Evolutionary conservation across 2,888 invertebrate species (phyloP).

Genomic region (Norana najaformis): DNA sequence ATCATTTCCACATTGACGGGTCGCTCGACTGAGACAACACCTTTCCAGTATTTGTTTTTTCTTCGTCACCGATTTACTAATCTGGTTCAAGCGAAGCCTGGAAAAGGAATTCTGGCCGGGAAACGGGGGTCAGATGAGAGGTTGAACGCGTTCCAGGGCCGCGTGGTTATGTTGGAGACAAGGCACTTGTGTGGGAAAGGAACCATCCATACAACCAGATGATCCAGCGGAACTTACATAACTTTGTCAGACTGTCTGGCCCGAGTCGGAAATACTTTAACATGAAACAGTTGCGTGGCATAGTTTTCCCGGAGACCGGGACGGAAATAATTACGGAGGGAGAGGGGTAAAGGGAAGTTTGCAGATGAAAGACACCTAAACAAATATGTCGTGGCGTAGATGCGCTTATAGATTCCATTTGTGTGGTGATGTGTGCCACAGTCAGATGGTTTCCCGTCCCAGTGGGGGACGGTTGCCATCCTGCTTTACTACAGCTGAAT

Average conservation of each 20-base stretch:
- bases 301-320: neutral
- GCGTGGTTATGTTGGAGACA: neutral
- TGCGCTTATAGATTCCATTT: neutral
- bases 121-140: neutral
- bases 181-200: neutral
- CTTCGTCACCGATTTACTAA: neutral
- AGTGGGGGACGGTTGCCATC: neutral
- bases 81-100: neutral
- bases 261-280: neutral
- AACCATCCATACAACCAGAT: too few relatives aligned
- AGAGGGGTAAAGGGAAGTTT: neutral
- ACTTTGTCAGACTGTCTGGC: neutral
- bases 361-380: neutral
- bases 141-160: neutral
- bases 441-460: neutral
- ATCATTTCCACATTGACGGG: neutral
- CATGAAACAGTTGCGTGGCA: neutral
- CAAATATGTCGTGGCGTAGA: neutral
- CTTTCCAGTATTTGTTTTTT: neutral
- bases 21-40: neutral
- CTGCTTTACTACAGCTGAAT: neutral
- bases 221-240: neutral
- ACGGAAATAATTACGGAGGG: neutral
- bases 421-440: neutral
- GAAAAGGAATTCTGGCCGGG: neutral